These are phyloP conservation scores for Agelas oroides DNA, from an alignment of 37 sponge, comb jelly and placozoan genomes.

Conservation along the genomic window DNA sequence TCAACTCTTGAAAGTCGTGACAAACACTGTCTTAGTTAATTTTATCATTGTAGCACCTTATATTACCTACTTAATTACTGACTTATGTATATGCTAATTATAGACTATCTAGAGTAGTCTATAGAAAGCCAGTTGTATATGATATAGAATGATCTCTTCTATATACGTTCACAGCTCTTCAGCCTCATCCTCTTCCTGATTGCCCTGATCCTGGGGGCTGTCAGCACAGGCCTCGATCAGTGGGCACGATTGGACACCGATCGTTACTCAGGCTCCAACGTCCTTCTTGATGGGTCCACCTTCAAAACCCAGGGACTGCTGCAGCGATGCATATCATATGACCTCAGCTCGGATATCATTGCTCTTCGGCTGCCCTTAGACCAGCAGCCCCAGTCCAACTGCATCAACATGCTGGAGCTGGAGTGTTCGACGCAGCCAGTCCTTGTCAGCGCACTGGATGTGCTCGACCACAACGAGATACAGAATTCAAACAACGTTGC, in stretches of 20 bases:
- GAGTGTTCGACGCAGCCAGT: conserved; percentile 33
- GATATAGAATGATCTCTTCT: too few relatives aligned
- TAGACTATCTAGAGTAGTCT: too few relatives aligned
- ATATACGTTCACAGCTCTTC: conserved; percentile 61
- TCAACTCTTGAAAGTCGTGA: too few relatives aligned
- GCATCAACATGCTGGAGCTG: conserved; percentile 52
- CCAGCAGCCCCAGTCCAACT: conserved; percentile 37
- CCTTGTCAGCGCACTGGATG: conserved; percentile 64
- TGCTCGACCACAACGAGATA: conserved; percentile 45
- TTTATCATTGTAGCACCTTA: too few relatives aligned
- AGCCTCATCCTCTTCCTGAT: conserved; percentile 39
- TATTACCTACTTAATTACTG: too few relatives aligned
- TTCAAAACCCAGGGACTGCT: conserved; percentile 45
- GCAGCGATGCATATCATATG: conserved; percentile 49
- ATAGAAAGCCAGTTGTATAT: too few relatives aligned
- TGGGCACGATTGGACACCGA: conserved; percentile 53
- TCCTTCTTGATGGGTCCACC: conserved; percentile 17
- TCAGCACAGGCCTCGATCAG: conserved; percentile 49
- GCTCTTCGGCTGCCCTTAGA: conserved; percentile 4
- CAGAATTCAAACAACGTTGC: conserved; percentile 32
- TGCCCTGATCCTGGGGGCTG: conserved; percentile 51
- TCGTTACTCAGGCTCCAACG: background rate
- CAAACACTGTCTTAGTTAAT: too few relatives aligned
- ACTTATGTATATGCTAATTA: too few relatives aligned
- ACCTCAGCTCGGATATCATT: conserved; percentile 11